Conservation (phyloP, 2,888 invertebrate genomes). For the Meiosimyza decipiens region DNA sequence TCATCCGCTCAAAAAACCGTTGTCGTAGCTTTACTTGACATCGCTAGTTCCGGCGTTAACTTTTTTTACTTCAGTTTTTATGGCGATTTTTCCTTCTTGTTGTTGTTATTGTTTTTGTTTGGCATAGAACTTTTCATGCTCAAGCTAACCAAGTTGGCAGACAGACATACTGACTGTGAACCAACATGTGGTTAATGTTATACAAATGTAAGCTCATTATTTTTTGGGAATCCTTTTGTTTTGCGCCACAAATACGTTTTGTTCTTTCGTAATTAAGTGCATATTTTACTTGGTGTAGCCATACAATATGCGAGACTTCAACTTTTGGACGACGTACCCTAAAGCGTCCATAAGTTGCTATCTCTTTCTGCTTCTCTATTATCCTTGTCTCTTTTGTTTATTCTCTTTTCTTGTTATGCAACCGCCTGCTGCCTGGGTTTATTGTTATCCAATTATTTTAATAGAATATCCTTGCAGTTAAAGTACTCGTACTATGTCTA, state of each 20-base stretch:
- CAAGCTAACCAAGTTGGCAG: background rate
- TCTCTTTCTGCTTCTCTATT: background rate
- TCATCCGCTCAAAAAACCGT: no score
- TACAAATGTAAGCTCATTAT: conserved; percentile 34
- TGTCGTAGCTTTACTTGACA: no score
- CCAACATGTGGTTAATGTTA: conserved; percentile 29
- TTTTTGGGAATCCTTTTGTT: conserved; percentile 27
- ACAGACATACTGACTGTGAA: background rate
- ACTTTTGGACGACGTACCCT: no score
- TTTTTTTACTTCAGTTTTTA: no score
- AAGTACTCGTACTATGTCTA: conserved; percentile 11
- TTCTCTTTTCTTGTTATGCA: background rate
- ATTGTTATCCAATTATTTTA: conserved; percentile 38
- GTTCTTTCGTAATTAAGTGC: conserved; percentile 30
- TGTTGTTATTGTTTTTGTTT: no score
- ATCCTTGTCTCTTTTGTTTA: background rate
- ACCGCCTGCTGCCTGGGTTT: conserved; percentile 1
- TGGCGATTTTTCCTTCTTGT: no score
- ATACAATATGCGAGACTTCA: background rate
- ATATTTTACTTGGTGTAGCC: conserved; percentile 11
- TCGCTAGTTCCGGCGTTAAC: no score
- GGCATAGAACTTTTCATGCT: no score
- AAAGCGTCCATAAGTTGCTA: no score
- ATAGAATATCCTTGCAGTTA: conserved; percentile 18
- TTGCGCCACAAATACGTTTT: conserved; percentile 23